Conservation (phyloP, 2,797 vertebrate species). For the Discoglossus pictus region DNA sequence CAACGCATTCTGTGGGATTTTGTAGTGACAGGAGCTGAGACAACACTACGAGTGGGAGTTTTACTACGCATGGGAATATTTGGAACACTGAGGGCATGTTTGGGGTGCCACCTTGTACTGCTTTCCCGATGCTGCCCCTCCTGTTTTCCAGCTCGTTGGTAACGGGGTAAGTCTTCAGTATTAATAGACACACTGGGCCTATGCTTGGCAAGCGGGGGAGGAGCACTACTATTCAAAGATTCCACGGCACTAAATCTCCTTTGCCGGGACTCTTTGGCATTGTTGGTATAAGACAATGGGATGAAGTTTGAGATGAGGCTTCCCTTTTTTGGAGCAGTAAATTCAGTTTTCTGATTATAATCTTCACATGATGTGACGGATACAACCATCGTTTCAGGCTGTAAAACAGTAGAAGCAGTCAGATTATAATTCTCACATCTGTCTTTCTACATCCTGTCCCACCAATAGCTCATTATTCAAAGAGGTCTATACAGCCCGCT, state of each 20-base stretch:
- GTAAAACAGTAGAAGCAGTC: conserved; percentile 2
- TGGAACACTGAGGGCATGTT: conserved; percentile 53
- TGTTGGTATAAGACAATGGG: conserved; percentile 3
- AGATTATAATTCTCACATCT: not conserved
- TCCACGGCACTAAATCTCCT: conserved; percentile 48
- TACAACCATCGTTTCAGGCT: conserved; percentile 49
- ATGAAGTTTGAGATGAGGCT: conserved; percentile 48
- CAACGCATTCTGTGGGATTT: conserved; percentile 67
- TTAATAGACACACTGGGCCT: conserved; percentile 51
- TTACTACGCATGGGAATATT: conserved; percentile 47
- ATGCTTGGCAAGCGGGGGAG: conserved; percentile 10
- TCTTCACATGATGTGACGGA: conserved; percentile 18
- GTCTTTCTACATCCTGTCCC: not conserved
- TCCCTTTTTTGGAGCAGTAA: conserved; percentile 52
- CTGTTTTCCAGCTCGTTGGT: conserved; percentile 37
- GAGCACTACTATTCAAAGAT: conserved; percentile 20
- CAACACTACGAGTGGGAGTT: conserved; percentile 34
- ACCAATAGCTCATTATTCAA: too few relatives aligned
- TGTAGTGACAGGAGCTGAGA: conserved; percentile 29
- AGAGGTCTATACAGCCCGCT: not conserved
- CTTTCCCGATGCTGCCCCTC: conserved; percentile 52
- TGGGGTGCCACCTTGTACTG: conserved; percentile 59
- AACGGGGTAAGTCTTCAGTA: conserved; percentile 55
- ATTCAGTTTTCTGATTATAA: conserved; percentile 36
- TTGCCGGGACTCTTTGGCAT: conserved; percentile 20